A percentile compares a stretch with the other conserved stretches of the same genome.
These are phyloP conservation scores for Zonitis immaculata DNA, from an alignment of 2,888 invertebrate genomes.

Conservation along the genomic window DNA sequence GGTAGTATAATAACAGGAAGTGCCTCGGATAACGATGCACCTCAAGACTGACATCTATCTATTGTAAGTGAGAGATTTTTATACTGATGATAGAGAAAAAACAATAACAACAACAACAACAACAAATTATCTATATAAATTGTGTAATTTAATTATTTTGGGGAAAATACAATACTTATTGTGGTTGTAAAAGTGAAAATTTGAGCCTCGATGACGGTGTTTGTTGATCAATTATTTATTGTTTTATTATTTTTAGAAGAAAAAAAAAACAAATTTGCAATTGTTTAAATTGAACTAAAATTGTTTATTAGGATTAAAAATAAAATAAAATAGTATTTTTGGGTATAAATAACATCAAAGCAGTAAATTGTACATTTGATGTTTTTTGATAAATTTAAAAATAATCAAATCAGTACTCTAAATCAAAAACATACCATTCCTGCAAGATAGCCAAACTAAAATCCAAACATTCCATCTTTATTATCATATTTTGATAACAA, in stretches of 20 bases:
- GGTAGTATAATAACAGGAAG: conserved; percentile 38
- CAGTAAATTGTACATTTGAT: conserved; percentile 43
- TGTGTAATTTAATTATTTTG: neutral
- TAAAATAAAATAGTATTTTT: conserved; percentile 39
- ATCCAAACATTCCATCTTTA: conserved; percentile 3
- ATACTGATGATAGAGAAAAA: conserved; percentile 31
- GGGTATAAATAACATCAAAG: conserved; percentile 48
- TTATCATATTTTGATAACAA: neutral
- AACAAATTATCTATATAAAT: conserved; percentile 21
- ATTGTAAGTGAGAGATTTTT: conserved; percentile 45
- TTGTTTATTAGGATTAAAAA: conserved; percentile 28
- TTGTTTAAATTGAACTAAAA: conserved; percentile 6
- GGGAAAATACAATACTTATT: conserved; percentile 3
- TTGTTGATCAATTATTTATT: conserved; percentile 47
- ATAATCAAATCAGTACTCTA: conserved; percentile 28
- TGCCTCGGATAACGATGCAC: conserved; percentile 48
- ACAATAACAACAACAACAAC: conserved; percentile 17
- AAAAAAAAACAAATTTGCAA: too few species aligned
- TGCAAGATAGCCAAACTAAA: conserved; percentile 6
- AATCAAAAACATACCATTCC: conserved; percentile 26
- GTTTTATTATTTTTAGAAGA: conserved; percentile 24
- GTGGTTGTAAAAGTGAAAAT: conserved; percentile 37
- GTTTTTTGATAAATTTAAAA: conserved; percentile 37
- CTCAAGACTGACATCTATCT: conserved; percentile 49
- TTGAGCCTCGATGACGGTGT: conserved; percentile 47